Conservation (phyloP, 2,888 invertebrate species). For the Mechanitis mazaeus region DNA sequence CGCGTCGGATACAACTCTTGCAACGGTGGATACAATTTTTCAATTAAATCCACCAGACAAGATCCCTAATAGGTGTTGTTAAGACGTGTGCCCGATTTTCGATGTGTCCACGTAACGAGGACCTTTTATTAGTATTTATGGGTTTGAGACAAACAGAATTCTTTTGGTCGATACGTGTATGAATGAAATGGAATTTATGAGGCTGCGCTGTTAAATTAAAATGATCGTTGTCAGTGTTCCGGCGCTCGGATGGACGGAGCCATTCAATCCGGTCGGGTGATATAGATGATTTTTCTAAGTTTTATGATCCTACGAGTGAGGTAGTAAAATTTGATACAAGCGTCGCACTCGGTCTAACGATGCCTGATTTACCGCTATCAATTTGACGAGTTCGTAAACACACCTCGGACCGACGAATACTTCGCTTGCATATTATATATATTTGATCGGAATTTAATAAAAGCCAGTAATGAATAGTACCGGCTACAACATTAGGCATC, state of each 20-base stretch:
- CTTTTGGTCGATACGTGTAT: not conserved
- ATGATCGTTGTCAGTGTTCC: constrained; percentile 35
- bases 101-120: constrained; percentile 73
- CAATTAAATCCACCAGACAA: constrained; percentile 76
- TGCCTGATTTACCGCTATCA: constrained; percentile 69
- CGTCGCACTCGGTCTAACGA: constrained; percentile 60
- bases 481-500: constrained; percentile 52
- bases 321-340: constrained; percentile 71
- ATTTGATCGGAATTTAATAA: constrained; percentile 28
- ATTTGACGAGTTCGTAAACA: constrained; percentile 63
- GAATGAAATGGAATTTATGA: constrained; percentile 45
- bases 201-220: constrained; percentile 50
- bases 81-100: constrained; percentile 76
- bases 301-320: constrained; percentile 60
- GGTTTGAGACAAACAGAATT: constrained; percentile 57
- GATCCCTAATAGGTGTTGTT: constrained; percentile 77
- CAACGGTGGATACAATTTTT: constrained; percentile 75
- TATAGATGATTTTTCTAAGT: constrained; percentile 68
- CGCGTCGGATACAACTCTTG: constrained; percentile 74
- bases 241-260: constrained; percentile 29
- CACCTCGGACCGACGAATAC: constrained; percentile 40
- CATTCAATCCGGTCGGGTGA: constrained; percentile 49
- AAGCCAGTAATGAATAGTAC: constrained; percentile 21
- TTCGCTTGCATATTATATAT: constrained; percentile 5
- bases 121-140: constrained; percentile 75